Evolutionary conservation across 2,797 vertebrate species (phyloP).

Genomic region (Lagodon rhomboides): DNA sequence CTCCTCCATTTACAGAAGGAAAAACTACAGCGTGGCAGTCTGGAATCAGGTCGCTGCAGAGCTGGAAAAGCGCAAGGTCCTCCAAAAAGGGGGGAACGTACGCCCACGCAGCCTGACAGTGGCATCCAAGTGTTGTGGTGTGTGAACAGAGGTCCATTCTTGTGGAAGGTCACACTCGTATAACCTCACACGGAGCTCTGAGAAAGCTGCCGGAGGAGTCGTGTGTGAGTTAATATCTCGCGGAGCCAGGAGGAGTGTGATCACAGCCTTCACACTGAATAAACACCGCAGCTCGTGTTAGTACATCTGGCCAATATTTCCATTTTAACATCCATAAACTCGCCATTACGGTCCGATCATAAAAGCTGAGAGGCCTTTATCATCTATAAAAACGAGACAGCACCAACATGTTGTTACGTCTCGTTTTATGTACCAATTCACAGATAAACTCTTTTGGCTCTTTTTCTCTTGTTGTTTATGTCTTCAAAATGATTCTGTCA

Average conservation of each 20-base stretch:
- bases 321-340: conserved; percentile 40
- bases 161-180: not conserved
- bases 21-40: conserved; percentile 80
- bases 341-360: conserved; percentile 13
- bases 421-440: conserved; percentile 25
- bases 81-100: conserved; percentile 23
- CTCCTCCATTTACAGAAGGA: conserved; percentile 62
- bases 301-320: conserved; percentile 29
- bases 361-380: not conserved
- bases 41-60: conserved; percentile 63
- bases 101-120: conserved; percentile 3
- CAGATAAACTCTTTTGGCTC: conserved; percentile 5
- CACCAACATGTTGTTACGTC: conserved; percentile 9
- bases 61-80: conserved; percentile 47
- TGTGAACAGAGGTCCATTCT: conserved; percentile 35
- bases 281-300: conserved; percentile 22
- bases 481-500: not conserved
- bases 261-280: conserved; percentile 17
- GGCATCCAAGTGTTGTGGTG: conserved; percentile 26
- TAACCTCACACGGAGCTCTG: not conserved
- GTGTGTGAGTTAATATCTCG: conserved; percentile 4
- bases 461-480: not conserved
- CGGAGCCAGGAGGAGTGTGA: conserved; percentile 13
- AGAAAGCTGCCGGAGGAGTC: not conserved
- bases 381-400: not conserved